Percentiles rank a stretch among this genome's conserved stretches.
Evolutionary conservation across 2,888 invertebrate genomes (phyloP).

Genomic region (Lasioglossum villosulum): DNA sequence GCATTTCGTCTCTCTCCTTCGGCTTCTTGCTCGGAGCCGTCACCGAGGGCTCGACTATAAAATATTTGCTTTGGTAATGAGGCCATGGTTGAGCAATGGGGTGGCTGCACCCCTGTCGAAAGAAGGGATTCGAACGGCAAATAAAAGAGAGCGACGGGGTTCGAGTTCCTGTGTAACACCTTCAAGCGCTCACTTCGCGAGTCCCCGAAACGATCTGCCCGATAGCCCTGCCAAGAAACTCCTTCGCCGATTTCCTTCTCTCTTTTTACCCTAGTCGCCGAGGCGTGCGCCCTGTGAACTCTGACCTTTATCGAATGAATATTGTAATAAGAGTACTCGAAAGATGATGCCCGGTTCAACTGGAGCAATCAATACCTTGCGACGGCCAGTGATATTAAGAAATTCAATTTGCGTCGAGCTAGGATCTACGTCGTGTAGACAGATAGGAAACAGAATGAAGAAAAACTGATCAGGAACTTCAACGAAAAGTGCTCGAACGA

Average conservation of each 20-base stretch:
- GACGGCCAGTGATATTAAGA: not conserved
- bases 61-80: constrained; percentile 85
- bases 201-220: constrained; percentile 52
- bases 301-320: constrained; percentile 23
- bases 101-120: constrained; percentile 58
- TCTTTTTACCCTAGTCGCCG: constrained; percentile 23
- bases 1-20: constrained; percentile 48
- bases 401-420: not conserved
- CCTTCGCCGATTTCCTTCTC: constrained; percentile 29
- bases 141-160: constrained; percentile 76
- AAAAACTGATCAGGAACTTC: not conserved
- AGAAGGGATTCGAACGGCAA: constrained; percentile 80
- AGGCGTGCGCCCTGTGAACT: constrained; percentile 2
- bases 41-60: constrained; percentile 80
- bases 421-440: not conserved
- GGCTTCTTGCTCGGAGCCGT: constrained; percentile 61
- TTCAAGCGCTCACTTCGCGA: constrained; percentile 58
- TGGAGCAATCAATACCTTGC: constrained; percentile 15
- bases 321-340: not conserved
- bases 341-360: not conserved
- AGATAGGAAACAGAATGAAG: not conserved
- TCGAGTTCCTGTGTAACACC: constrained; percentile 79
- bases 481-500: not conserved
- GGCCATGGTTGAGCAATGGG: constrained; percentile 79
- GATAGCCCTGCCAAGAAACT: constrained; percentile 59